These are phyloP conservation scores for Saturnia japonica DNA, from an alignment of 2,888 invertebrate species.

Conservation along the genomic window DNA sequence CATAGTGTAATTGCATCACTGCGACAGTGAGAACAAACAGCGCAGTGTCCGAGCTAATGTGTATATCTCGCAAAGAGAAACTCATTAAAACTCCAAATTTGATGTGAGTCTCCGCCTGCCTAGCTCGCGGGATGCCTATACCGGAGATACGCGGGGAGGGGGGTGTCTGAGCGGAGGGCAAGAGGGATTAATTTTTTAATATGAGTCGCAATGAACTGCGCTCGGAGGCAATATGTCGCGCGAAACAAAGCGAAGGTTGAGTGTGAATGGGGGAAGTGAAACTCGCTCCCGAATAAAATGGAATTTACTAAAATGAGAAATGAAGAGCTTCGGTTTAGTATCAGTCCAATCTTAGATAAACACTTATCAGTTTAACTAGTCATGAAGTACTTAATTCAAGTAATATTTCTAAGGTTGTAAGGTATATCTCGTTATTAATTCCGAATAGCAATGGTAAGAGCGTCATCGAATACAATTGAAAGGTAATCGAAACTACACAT, in stretches of 20 bases:
- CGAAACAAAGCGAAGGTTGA: background rate
- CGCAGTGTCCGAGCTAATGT: constrained; percentile 38
- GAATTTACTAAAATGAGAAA: background rate
- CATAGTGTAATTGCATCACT: too few relatives aligned
- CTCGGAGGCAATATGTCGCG: background rate
- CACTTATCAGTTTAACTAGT: too few relatives aligned
- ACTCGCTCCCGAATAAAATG: background rate
- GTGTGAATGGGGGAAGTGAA: background rate
- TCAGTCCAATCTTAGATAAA: too few relatives aligned
- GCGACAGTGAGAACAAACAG: background rate
- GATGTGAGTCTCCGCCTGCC: constrained; percentile 1
- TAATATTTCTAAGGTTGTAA: too few relatives aligned
- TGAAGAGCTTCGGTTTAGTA: too few relatives aligned
- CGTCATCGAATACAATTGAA: too few relatives aligned
- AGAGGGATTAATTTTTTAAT: constrained; percentile 3
- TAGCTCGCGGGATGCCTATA: background rate
- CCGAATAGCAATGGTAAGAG: too few relatives aligned
- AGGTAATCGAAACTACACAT: too few relatives aligned
- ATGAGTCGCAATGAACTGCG: background rate
- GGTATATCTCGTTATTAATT: too few relatives aligned
- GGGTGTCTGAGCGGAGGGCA: background rate
- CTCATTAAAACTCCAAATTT: constrained; percentile 49
- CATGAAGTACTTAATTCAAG: too few relatives aligned
- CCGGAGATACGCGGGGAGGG: too few relatives aligned
- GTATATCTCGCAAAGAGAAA: constrained; percentile 45